phyloP scores from a whole-genome alignment of 2,797 vertebrate genomes.

The Lacerta bilineata region DNA sequence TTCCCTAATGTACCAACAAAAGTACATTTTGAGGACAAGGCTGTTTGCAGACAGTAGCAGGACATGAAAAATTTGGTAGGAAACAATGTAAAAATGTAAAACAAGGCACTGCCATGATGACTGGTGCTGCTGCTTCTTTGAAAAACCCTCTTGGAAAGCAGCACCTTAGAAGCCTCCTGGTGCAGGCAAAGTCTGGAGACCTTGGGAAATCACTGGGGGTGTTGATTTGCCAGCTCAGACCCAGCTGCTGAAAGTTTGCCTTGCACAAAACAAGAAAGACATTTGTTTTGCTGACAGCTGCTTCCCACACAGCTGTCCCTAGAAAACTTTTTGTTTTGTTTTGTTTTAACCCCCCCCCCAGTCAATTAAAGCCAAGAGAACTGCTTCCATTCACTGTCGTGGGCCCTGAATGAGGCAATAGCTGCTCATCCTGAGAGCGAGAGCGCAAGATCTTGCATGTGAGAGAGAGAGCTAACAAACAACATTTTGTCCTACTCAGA shows the following conservation, averaged over 20 bases:
- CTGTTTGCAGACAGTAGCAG: not conserved
- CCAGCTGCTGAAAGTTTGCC: not conserved
- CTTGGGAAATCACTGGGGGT: not conserved
- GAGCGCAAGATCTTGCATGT: no score
- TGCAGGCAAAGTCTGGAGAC: constrained; percentile 18
- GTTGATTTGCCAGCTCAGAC: not conserved
- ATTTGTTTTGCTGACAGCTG: not conserved
- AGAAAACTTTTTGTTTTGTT: not conserved
- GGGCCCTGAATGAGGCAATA: constrained; percentile 8
- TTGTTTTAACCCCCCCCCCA: not conserved
- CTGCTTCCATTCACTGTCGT: constrained; percentile 24
- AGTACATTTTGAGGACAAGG: not conserved
- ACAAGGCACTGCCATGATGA: not conserved
- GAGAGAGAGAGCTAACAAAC: no score
- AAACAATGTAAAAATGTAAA: not conserved
- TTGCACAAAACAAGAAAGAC: not conserved
- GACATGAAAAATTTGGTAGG: not conserved
- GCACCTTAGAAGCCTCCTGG: not conserved
- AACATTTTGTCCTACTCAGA: no score
- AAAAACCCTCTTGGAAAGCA: not conserved
- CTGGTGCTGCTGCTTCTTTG: not conserved
- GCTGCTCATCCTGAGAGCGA: not conserved
- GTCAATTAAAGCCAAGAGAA: constrained; percentile 17
- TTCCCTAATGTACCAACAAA: not conserved
- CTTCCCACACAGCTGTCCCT: constrained; percentile 28